phyloP scores from a whole-genome alignment of 2,797 vertebrate genomes.

The Nasua narica region DNA sequence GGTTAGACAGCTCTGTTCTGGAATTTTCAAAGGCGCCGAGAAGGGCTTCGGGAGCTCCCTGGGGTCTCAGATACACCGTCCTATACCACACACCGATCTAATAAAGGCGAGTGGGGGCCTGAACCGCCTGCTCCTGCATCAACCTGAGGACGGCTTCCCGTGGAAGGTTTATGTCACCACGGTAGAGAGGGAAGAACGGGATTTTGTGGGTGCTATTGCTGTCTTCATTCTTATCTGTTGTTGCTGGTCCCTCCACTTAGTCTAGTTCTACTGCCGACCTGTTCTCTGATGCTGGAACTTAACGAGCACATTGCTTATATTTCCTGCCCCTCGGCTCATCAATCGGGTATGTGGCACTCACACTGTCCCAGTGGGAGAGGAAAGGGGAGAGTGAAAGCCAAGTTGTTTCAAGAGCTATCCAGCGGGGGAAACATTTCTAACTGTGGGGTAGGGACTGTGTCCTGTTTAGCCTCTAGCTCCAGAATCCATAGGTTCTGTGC shows the following conservation, averaged over 20 bases:
- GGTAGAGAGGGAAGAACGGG: neutral
- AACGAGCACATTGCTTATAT: neutral
- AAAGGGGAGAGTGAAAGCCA: neutral
- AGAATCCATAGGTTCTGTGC: neutral
- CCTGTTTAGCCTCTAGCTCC: neutral
- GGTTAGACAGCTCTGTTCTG: neutral
- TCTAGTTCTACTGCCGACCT: neutral
- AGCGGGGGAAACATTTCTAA: neutral
- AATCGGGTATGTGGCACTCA: neutral
- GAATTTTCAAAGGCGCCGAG: constrained; percentile 11
- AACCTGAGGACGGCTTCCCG: neutral
- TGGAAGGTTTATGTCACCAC: neutral
- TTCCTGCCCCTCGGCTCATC: neutral
- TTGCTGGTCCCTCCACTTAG: neutral
- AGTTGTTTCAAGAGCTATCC: neutral
- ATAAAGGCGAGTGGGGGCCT: neutral
- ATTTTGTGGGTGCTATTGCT: neutral
- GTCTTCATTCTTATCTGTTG: neutral
- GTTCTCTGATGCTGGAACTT: constrained; percentile 11
- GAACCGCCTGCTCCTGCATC: neutral
- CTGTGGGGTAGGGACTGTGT: neutral
- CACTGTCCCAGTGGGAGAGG: neutral
- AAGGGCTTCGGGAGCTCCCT: neutral
- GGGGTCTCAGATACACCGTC: neutral
- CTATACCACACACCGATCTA: neutral